phyloP scores from a whole-genome alignment of 2,888 invertebrate genomes.

The Herminia tarsipennalis region DNA sequence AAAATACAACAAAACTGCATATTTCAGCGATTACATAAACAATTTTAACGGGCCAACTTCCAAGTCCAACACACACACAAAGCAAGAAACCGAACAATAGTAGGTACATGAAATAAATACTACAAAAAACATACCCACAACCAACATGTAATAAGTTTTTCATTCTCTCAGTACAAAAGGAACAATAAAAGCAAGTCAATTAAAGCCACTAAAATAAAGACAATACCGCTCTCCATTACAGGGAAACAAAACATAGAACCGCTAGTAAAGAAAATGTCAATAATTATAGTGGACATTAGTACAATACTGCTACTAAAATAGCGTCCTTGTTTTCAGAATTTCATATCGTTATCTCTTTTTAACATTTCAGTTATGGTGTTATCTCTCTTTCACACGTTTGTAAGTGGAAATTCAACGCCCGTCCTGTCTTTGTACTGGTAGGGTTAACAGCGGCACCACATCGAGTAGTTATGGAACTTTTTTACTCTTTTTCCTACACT shows the following conservation, averaged over 20 bases:
- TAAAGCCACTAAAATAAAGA: constrained; percentile 9
- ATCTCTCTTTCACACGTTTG: background rate
- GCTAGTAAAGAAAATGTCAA: constrained; percentile 24
- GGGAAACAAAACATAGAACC: constrained; percentile 8
- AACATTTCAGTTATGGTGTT: background rate
- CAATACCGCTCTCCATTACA: constrained; percentile 2
- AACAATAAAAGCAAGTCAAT: constrained; percentile 20
- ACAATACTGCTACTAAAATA: background rate
- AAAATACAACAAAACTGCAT: too few species aligned
- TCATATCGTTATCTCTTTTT: background rate
- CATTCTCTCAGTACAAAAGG: constrained; percentile 13
- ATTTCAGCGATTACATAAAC: too few species aligned
- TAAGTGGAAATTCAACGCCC: too few species aligned
- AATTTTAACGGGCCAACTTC: too few species aligned
- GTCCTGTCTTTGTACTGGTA: too few species aligned
- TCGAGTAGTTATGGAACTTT: too few species aligned
- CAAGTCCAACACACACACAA: too few species aligned
- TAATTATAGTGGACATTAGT: constrained; percentile 40
- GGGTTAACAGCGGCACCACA: too few species aligned
- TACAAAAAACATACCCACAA: too few species aligned
- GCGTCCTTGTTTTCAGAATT: too few species aligned
- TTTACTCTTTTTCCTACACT: too few species aligned
- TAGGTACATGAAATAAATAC: background rate
- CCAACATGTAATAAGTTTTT: constrained; percentile 18
- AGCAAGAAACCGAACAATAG: background rate